phyloP scores from a whole-genome alignment of 2,797 vertebrate species.

The Protosalanx chinensis region DNA sequence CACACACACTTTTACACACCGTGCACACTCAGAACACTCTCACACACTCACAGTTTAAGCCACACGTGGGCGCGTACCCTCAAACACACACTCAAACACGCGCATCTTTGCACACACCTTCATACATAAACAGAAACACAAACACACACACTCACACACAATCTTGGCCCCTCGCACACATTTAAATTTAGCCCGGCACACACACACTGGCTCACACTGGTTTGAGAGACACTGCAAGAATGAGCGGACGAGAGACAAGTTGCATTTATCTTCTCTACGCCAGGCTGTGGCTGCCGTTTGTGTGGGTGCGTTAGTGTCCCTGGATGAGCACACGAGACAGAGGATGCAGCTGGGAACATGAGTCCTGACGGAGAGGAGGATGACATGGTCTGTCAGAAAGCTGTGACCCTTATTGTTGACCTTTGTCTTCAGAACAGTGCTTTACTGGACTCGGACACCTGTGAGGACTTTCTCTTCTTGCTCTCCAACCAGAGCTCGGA shows the following conservation, averaged over 20 bases:
- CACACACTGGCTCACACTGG: constrained; percentile 31
- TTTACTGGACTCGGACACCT: constrained; percentile 71
- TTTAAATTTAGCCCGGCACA: constrained; percentile 17
- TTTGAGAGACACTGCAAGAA: constrained; percentile 44
- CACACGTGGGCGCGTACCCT: neutral
- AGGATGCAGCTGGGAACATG: constrained; percentile 79
- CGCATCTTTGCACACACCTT: constrained; percentile 23
- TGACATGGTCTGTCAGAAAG: constrained; percentile 81
- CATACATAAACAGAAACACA: constrained; percentile 20
- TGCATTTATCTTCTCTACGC: constrained; percentile 56
- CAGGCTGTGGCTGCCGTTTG: constrained; percentile 37
- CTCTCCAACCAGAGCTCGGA: constrained; percentile 64
- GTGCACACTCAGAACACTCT: constrained; percentile 7
- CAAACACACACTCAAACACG: constrained; percentile 10
- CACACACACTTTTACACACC: constrained; percentile 18
- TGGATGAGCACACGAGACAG: constrained; percentile 65
- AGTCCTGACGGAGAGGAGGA: constrained; percentile 74
- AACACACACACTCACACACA: constrained; percentile 21
- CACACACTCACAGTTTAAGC: constrained; percentile 9
- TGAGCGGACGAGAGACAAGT: constrained; percentile 60
- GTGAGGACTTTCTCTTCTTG: constrained; percentile 75
- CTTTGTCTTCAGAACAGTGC: constrained; percentile 77
- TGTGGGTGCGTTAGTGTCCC: constrained; percentile 48
- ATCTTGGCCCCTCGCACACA: constrained; percentile 12
- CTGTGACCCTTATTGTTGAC: constrained; percentile 80